A percentile compares a stretch with the other conserved stretches of the same genome.
Conservation (phyloP, 30 jellyfish, hydroid and myxozoan genomes). For the Mastigias papua region DNA sequence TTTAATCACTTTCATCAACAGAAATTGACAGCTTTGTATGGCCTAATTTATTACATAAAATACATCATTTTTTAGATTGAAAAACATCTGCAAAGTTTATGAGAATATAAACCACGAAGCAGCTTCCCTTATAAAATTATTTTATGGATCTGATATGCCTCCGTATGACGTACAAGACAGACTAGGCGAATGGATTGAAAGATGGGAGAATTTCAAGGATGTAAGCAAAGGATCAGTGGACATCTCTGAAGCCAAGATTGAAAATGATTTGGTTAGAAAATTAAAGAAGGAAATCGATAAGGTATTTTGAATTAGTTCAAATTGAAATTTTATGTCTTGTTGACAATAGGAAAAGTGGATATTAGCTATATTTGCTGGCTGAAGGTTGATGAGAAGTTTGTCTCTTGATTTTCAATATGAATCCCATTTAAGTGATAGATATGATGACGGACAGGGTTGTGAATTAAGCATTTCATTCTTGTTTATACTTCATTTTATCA, state of each 20-base stretch:
- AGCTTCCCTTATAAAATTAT: conserved; percentile 53
- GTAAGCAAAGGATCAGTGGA: conserved; percentile 10
- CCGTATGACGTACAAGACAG: conserved; percentile 65
- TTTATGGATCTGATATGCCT: conserved; percentile 72
- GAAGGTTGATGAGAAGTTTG: too few relatives aligned
- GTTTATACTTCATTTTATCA: too few relatives aligned
- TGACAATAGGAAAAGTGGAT: too few relatives aligned
- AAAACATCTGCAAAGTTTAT: conserved; percentile 21
- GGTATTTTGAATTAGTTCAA: conserved; percentile 22
- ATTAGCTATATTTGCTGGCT: too few relatives aligned
- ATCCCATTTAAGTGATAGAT: too few relatives aligned
- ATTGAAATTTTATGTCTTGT: not conserved
- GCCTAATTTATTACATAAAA: not conserved
- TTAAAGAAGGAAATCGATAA: conserved; percentile 53
- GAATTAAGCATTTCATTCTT: too few relatives aligned
- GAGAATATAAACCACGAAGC: conserved; percentile 57
- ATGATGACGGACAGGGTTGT: too few relatives aligned
- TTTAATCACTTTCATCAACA: too few relatives aligned
- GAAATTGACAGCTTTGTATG: not conserved
- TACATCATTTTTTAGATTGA: conserved; percentile 33
- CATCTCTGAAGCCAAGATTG: conserved; percentile 11
- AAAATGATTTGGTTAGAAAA: conserved; percentile 46
- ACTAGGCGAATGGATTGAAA: conserved; percentile 47
- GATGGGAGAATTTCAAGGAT: conserved; percentile 39
- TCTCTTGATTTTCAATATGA: too few relatives aligned